These are phyloP conservation scores for Peromyscus maniculatus DNA, from an alignment of 2,113 vertebrate genomes.

Conservation along the genomic window DNA sequence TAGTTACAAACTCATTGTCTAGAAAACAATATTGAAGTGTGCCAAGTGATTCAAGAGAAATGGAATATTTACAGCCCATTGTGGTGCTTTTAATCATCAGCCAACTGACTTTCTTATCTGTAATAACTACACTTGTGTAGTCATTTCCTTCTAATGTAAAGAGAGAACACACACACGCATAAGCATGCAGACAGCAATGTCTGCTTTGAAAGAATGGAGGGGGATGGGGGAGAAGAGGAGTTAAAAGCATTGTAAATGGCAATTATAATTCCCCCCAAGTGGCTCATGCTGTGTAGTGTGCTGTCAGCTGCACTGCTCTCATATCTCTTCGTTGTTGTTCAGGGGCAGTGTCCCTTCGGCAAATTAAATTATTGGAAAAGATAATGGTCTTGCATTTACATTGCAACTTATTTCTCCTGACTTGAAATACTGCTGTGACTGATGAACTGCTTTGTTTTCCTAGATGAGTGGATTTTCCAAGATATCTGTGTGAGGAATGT, in stretches of 20 bases:
- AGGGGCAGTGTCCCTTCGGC: background rate
- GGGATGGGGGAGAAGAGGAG: background rate
- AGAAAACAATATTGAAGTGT: conserved; percentile 25
- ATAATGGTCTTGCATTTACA: conserved; percentile 56
- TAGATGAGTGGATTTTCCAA: background rate
- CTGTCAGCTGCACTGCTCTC: background rate
- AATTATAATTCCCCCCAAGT: background rate
- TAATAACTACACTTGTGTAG: conserved; percentile 45
- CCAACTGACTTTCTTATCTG: conserved; percentile 58
- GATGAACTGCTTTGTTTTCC: background rate
- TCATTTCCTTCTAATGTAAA: conserved; percentile 53
- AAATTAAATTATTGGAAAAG: conserved; percentile 66
- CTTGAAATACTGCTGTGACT: background rate
- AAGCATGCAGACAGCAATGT: background rate
- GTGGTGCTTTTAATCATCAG: conserved; percentile 60
- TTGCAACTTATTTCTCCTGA: conserved; percentile 19
- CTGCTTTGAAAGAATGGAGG: background rate
- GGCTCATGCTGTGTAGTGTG: background rate
- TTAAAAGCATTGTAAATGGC: conserved; percentile 16
- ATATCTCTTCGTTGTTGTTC: background rate
- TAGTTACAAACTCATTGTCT: conserved; percentile 6
- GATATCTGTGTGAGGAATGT: background rate
- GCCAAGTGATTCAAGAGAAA: conserved; percentile 59
- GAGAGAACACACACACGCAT: background rate
- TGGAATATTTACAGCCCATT: conserved; percentile 73